Percentiles rank a stretch among this genome's conserved stretches.
phyloP scores from a whole-genome alignment of 2,797 vertebrate species.

The Myotis myotis region DNA sequence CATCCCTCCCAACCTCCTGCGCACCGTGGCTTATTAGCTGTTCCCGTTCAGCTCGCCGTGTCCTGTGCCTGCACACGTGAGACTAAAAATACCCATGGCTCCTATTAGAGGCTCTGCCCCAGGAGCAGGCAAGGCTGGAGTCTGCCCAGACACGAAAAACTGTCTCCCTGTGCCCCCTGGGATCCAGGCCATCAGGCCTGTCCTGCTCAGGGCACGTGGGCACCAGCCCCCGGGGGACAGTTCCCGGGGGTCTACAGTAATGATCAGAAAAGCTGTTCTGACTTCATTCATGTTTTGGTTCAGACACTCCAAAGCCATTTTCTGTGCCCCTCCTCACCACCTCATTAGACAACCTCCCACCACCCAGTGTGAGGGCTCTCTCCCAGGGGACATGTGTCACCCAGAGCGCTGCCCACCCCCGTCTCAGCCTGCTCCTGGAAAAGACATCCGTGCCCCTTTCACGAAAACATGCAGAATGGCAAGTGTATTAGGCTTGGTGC shows the following conservation, averaged over 20 bases:
- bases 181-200: not conserved
- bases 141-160: not conserved
- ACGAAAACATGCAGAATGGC: not conserved
- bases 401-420: not conserved
- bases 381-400: not conserved
- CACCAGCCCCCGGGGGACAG: not conserved
- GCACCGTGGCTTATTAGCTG: conserved; percentile 64
- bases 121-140: conserved; percentile 30
- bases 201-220: not conserved
- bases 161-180: not conserved
- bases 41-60: conserved; percentile 43
- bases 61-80: conserved; percentile 72
- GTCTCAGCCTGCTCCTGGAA: not conserved
- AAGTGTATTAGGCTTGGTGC: not conserved
- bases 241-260: not conserved
- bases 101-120: conserved; percentile 57
- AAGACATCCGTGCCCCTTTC: not conserved
- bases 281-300: not conserved
- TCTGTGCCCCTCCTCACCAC: not conserved
- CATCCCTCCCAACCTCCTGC: conserved; percentile 61
- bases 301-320: not conserved
- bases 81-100: conserved; percentile 73
- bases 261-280: not conserved
- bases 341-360: not conserved
- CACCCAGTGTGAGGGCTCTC: not conserved